These are phyloP conservation scores for Corythaixoides concolor DNA, from an alignment of 2,113 vertebrate genomes.

Conservation along the genomic window DNA sequence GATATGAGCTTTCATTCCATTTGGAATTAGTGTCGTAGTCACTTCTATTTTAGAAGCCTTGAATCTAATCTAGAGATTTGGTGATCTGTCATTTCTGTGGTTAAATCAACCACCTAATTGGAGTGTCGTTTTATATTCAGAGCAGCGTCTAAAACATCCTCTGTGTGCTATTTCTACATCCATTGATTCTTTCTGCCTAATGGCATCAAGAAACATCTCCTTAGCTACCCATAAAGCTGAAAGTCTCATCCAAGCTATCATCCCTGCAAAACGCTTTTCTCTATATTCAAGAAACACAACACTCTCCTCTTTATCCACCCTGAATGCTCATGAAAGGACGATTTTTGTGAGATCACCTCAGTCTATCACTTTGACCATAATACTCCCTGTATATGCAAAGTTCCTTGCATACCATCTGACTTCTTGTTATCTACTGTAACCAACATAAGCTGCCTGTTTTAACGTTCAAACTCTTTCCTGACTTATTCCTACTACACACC, in stretches of 20 bases:
- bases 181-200: constrained; percentile 13
- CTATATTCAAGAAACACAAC: background rate
- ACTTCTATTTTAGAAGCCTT: background rate
- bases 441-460: background rate
- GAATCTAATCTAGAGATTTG: background rate
- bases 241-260: background rate
- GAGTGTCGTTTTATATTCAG: background rate
- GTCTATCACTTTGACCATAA: background rate
- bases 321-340: background rate
- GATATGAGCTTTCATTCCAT: background rate
- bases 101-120: background rate
- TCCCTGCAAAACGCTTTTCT: background rate
- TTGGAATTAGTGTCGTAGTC: background rate
- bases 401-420: background rate
- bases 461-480: background rate
- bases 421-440: background rate
- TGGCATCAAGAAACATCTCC: background rate
- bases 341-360: background rate
- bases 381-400: background rate
- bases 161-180: background rate
- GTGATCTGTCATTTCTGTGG: background rate
- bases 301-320: background rate
- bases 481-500: background rate
- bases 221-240: background rate
- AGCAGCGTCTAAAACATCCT: background rate